Evolutionary conservation across 2,113 vertebrate genomes (phyloP), one percentile per base, ranked within the genome.

Genomic region (Candoia aspera): DNA sequence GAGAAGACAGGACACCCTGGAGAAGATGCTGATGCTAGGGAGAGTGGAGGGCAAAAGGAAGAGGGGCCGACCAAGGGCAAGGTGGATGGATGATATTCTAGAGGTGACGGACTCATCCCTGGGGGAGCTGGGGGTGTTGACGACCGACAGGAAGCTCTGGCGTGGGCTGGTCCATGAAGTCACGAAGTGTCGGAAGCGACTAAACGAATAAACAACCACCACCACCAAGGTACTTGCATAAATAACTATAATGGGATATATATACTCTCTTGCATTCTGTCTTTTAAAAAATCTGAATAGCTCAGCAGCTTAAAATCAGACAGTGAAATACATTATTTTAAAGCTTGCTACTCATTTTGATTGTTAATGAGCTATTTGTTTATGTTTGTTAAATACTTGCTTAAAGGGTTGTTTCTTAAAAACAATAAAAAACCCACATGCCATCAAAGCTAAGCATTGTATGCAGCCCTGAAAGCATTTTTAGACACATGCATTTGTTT

Each of bases 311-410:
- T 88, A 90, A 94, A 94, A 87, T 12, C 57, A n/a, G 90, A 8
- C 55, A 60, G 62, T 94, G 64, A 87, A 94, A 90, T 29, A 88
- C 57, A 73, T 92, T n/a, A 9, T 46, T 91, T 91, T 87, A 79
- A 93, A 95, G 95, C 88, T 73, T 26, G 62, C 17, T 87, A 42
- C 87, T 89, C 90, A 90, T 94, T 95, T 96, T 94, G 92, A 94
- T 94, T 86, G 93, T 96, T 96, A 95, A 96, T 95, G 92, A 96
- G 94, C 91, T 96, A 86, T 94, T 96, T 96, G 55, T 89, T 85
- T 92, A 89, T 42, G 84, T n/a, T 85, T 94, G 92, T 49, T 55
- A 94, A 12, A 17, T 53, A 11, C 89, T 88, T 92, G 62, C 17
- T 96, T 87, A 33, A 13, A 37, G 94, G 95, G 46, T 4, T 55